Evolutionary conservation across 2,797 vertebrate species (phyloP), one percentile per base, ranked within the genome.

Genomic region (Coluber constrictor): DNA sequence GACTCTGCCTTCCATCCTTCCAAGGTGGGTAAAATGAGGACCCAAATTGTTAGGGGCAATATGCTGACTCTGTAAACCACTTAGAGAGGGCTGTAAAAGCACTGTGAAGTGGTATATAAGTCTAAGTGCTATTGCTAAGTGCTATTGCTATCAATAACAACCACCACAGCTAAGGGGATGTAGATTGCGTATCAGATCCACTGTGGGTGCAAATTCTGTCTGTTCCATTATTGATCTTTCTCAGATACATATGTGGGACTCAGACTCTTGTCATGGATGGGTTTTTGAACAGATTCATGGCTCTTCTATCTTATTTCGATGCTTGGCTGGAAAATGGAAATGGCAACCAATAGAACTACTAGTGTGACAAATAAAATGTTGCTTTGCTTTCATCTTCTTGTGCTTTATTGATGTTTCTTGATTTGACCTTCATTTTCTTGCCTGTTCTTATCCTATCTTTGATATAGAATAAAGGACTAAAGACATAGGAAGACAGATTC

Each of bases 401-500:
- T 89, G 57, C 87, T 92, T 89, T 23, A 59, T 79, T 1, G 61
- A 89, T 83, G 32, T 87, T 57, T 47, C 10, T 57, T 3, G 37
- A 25, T 59, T 92, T 15, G 59, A 29, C 43, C 60, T 87, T 27
- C 32, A n/a, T 55, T 92, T 27, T 59, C 32, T n/a, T 74, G 55
- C 18, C 15, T 79, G 63, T 51, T 55, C 55, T 89, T 92, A 92
- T 70, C 59, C 74, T 79, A 60, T 89, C 55, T 51, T 92, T 92
- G 91, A 79, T 9, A 66, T 66, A 66, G 29, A n/a, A n/a, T 66
- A n/a, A 66, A 66, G 63, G 29, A 66, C 11, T n/a, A 29, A 66
- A 29, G 63, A 0, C 11, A n/a, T n/a, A 66, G 29, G 63, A n/a
- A 66, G n/a, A 32, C n/a, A 70, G 66, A 70, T 70, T 32, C 63